Conservation (phyloP, 1,140 invertebrate genomes). For the Phymorhynchus buccinoides region DNA sequence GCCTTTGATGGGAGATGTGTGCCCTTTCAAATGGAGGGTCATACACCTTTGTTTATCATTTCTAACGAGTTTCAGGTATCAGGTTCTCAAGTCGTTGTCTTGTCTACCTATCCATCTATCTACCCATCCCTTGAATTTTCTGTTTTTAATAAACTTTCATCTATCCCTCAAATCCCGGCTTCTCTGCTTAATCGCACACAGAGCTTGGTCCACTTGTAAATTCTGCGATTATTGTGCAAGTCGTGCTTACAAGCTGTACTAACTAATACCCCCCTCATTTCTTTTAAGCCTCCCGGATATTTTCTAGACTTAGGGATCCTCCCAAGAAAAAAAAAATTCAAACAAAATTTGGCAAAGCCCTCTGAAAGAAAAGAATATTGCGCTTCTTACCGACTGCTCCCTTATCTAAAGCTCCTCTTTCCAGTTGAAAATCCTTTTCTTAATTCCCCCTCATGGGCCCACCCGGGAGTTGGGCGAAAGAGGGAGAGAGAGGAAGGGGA, state of each 20-base stretch:
- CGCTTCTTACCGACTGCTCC: background rate
- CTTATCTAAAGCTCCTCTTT: slow-evolving; percentile 34
- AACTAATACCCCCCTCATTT: background rate
- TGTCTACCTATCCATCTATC: background rate
- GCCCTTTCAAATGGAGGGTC: too few species aligned
- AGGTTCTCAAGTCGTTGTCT: too few species aligned
- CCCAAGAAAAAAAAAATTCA: too few species aligned
- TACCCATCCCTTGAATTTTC: background rate
- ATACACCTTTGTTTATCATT: too few species aligned
- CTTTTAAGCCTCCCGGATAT: background rate
- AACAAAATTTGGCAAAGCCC: background rate
- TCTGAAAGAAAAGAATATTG: slow-evolving; percentile 7
- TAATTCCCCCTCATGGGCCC: background rate
- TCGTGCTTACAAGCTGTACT: background rate
- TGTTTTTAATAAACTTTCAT: background rate
- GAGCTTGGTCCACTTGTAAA: background rate
- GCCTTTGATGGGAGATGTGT: too few species aligned
- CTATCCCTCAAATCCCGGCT: background rate
- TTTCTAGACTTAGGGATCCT: background rate
- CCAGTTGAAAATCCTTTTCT: background rate
- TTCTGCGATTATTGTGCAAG: background rate
- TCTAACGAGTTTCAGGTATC: too few species aligned
- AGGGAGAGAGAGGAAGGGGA: background rate
- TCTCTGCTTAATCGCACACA: background rate
- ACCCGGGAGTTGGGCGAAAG: background rate